Base-by-base conservation (phyloP, 2,797 vertebrate species). In the Melanotaenia pygmaea region DNA sequence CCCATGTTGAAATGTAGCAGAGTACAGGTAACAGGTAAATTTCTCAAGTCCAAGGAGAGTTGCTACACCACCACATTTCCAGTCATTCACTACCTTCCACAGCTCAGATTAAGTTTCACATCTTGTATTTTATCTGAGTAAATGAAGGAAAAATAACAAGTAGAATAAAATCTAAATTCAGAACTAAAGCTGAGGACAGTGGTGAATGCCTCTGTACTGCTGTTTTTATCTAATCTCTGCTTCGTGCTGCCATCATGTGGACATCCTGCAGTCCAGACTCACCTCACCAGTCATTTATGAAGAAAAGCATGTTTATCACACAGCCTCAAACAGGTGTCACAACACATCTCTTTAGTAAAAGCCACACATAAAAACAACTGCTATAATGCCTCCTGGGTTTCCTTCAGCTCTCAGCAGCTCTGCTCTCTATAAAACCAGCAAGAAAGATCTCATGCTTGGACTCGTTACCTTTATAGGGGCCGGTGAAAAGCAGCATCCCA, bases 401-500 rank as follows among this genome's bases (percentile, higher is more conserved):
- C 13, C 1, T 57, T 50, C n/a, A 45, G 64, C 38, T 2, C 9
- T 47, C 50, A 56, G 65, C 66, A 0, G 57, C 74, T 81, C 76
- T 66, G 35, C 76, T 47, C 77, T 47, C 18, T n/a, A 7, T 7
- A 10, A 6, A 59, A 47, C 45, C 38, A 76, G 73, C 20, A 66
- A 32, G n/a, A 8, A 45, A 50, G 64, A 72, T 61, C 57, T 20
- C 73, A 16, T 2, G 4, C 32, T 56, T 20, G 13, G 8, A 7
- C 57, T n/a, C 2, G 40, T 75, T 67, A 8, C 58, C 50, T 77
- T 84, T 94, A 94, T 93, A 93, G 93, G 92, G n/a, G 72, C 84
- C 53, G 64, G 53, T 74, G 84, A 93, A 88, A 76, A 68, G 88
- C 67, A 89, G 80, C 28, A 78, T 85, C 79, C 89, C 94, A 93